Evolutionary conservation across 2,113 vertebrate species (phyloP).

Genomic region (Ciconia boyciana): DNA sequence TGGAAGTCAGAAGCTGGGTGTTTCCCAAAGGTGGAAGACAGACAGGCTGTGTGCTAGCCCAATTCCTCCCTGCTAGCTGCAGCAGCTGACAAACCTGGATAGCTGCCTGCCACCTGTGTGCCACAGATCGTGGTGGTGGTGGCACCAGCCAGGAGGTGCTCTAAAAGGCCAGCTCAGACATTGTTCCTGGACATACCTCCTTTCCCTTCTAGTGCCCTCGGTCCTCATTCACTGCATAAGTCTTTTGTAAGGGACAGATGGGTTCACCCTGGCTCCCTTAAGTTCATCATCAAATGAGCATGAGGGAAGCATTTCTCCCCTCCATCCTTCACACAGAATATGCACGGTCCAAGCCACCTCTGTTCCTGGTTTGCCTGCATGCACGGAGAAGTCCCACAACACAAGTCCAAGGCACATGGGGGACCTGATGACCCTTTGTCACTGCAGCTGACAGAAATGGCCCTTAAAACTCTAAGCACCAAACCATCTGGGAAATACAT

Average conservation of each 20-base stretch:
- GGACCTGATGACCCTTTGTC: not conserved
- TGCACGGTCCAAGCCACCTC: fast-evolving
- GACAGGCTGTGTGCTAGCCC: not conserved
- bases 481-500: not conserved
- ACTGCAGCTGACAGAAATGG: not conserved
- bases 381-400: not conserved
- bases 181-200: not conserved
- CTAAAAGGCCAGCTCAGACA: not conserved
- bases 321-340: not conserved
- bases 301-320: not conserved
- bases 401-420: not conserved
- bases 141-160: not conserved
- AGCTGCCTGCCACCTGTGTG: not conserved
- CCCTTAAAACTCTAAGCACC: not conserved
- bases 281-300: not conserved
- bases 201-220: not conserved
- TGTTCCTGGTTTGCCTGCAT: not conserved
- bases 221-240: not conserved
- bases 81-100: not conserved
- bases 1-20: not conserved
- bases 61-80: not conserved
- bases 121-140: fast-evolving
- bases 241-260: not conserved
- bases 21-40: not conserved
- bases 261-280: not conserved